Conservation (phyloP, 2,113 vertebrate species). For the Bothrops jararaca region DNA sequence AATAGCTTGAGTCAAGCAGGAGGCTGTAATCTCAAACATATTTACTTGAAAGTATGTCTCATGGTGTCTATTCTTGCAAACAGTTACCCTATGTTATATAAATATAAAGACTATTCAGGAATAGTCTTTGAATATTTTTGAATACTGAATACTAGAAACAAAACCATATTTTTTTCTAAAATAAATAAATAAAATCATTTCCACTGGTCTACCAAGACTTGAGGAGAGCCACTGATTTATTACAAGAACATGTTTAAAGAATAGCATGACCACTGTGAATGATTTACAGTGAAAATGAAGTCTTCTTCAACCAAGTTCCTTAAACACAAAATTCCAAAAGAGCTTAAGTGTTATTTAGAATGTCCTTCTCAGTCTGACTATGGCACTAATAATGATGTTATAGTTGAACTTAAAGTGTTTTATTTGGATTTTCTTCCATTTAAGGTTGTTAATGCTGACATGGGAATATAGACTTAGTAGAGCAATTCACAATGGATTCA, state of each 20-base stretch:
- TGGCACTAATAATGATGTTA: constrained; percentile 56
- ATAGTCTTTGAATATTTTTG: not conserved
- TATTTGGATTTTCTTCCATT: constrained; percentile 61
- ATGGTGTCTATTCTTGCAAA: not conserved
- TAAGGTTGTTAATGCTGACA: constrained; percentile 56
- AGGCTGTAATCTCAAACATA: not conserved
- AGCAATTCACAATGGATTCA: constrained; percentile 52
- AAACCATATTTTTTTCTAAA: not conserved
- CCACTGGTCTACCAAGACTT: not conserved
- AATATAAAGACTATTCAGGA: not conserved
- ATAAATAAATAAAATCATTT: not conserved
- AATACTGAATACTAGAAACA: constrained; percentile 5
- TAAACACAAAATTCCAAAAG: constrained; percentile 31
- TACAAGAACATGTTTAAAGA: constrained; percentile 16
- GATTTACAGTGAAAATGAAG: constrained; percentile 36
- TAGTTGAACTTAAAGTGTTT: constrained; percentile 52
- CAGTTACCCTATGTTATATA: not conserved
- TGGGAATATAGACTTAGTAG: constrained; percentile 52
- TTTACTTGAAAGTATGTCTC: not conserved
- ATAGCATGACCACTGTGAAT: constrained; percentile 35
- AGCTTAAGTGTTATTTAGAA: constrained; percentile 40
- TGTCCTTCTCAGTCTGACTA: constrained; percentile 56
- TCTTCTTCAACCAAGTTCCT: constrained; percentile 9
- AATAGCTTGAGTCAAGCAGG: not conserved
- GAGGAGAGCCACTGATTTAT: not conserved